A percentile compares a stretch with the other conserved stretches of the same genome.
phyloP scores from a whole-genome alignment of 2,797 vertebrate genomes.

The Danio kyathit region DNA sequence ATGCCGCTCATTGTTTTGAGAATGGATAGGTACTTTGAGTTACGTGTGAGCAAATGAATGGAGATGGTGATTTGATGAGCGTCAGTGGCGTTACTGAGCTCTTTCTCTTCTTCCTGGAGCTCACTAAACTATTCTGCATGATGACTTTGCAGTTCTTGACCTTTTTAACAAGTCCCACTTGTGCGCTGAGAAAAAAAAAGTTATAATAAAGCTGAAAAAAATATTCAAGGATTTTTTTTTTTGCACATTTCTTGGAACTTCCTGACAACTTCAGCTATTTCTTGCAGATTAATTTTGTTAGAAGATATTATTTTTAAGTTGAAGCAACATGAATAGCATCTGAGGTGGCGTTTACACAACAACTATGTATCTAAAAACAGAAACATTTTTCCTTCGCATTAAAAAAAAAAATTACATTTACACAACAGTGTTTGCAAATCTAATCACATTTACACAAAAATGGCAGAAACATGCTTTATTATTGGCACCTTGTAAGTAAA shows the following conservation, averaged over 20 bases:
- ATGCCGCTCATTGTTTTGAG: conserved; percentile 26
- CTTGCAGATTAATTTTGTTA: too few species aligned
- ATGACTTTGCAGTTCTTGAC: neutral
- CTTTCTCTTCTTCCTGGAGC: neutral
- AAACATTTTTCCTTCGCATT: too few species aligned
- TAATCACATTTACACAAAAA: too few species aligned
- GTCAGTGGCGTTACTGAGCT: conserved; percentile 12
- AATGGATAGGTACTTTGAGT: conserved; percentile 21
- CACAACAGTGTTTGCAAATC: too few species aligned
- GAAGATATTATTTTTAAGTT: too few species aligned
- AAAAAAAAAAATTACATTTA: too few species aligned
- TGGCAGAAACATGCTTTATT: too few species aligned
- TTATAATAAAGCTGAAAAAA: neutral
- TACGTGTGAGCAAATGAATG: conserved; percentile 3
- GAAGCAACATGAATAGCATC: too few species aligned
- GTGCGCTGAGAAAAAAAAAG: neutral
- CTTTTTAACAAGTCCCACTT: neutral
- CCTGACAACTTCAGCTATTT: neutral
- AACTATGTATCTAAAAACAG: too few species aligned
- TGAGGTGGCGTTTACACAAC: too few species aligned
- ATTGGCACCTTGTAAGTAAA: too few species aligned
- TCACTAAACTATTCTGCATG: neutral
- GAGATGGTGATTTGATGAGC: conserved; percentile 18
- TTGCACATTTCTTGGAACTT: neutral
- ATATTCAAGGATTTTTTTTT: neutral